Percentiles rank a stretch among this genome's conserved stretches.
These are phyloP conservation scores for Arctia plantaginis DNA, from an alignment of 2,888 invertebrate species.

Conservation along the genomic window DNA sequence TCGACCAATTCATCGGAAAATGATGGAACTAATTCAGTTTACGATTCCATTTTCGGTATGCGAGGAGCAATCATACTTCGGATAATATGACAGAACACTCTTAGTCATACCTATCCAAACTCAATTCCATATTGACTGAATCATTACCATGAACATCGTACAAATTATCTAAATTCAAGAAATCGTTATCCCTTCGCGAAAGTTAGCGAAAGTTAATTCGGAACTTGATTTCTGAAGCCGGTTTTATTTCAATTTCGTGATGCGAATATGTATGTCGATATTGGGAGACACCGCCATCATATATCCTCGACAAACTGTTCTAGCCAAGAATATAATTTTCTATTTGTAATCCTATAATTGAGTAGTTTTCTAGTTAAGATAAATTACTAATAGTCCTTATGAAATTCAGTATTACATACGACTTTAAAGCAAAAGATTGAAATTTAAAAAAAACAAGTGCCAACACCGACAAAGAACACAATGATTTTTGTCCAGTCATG, in stretches of 20 bases:
- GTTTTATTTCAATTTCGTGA: slow-evolving; percentile 7
- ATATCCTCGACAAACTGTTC: background rate
- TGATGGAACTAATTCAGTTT: background rate
- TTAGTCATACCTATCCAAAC: background rate
- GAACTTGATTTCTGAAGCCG: slow-evolving; percentile 1
- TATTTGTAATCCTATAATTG: background rate
- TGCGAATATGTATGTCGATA: slow-evolving; percentile 10
- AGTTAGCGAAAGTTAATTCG: background rate
- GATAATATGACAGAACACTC: background rate
- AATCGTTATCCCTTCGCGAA: background rate
- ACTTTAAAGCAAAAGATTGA: too few species aligned
- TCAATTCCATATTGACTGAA: background rate
- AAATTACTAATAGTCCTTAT: background rate
- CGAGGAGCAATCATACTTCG: background rate
- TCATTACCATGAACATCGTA: slow-evolving; percentile 1
- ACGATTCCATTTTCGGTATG: background rate
- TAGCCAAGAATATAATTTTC: background rate
- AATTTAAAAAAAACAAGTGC: too few species aligned
- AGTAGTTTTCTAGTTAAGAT: background rate
- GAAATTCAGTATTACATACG: too few species aligned
- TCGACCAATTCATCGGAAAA: background rate
- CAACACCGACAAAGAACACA: too few species aligned
- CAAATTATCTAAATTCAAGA: slow-evolving; percentile 1
- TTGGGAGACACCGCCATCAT: background rate
- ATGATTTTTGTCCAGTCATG: too few species aligned